These are phyloP conservation scores for Notarius quadriscutis DNA, from an alignment of 2,113 vertebrate genomes.

Conservation along the genomic window DNA sequence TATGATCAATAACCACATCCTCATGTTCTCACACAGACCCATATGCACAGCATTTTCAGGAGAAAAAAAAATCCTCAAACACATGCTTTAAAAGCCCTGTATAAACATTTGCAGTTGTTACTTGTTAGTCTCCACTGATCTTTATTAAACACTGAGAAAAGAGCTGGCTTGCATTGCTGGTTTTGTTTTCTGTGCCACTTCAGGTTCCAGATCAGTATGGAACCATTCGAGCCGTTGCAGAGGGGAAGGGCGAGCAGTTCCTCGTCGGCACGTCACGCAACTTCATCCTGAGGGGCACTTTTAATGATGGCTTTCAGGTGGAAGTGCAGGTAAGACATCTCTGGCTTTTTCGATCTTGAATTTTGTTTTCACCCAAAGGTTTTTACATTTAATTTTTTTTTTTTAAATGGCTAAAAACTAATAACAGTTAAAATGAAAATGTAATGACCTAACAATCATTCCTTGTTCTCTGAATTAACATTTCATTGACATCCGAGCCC, in stretches of 20 bases:
- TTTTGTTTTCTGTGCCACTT: not conserved
- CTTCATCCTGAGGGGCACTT: constrained; percentile 92
- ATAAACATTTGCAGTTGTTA: not conserved
- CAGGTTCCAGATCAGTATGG: constrained; percentile 96
- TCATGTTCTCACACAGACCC: not conserved
- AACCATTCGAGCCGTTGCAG: constrained; percentile 89
- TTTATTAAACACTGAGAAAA: not conserved
- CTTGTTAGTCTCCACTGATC: not conserved
- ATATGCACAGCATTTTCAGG: not conserved
- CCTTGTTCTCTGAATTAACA: not conserved
- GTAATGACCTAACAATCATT: not conserved
- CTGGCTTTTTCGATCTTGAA: not conserved
- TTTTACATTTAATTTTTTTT: not conserved
- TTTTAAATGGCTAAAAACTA: not conserved
- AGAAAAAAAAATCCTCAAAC: not conserved
- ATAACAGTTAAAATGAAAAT: not conserved
- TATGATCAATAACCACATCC: not conserved
- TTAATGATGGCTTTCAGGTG: constrained; percentile 90
- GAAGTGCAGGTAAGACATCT: constrained; percentile 86
- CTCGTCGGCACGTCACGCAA: constrained; percentile 94
- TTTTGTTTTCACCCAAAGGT: not conserved
- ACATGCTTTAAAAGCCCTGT: not conserved
- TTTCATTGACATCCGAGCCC: not conserved
- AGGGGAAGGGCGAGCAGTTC: constrained; percentile 92
- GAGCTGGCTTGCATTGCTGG: too few relatives aligned